A percentile compares a stretch with the other conserved stretches of the same genome.
Evolutionary conservation across 2,888 invertebrate genomes (phyloP).

Genomic region (Onthophagus sagittarius): DNA sequence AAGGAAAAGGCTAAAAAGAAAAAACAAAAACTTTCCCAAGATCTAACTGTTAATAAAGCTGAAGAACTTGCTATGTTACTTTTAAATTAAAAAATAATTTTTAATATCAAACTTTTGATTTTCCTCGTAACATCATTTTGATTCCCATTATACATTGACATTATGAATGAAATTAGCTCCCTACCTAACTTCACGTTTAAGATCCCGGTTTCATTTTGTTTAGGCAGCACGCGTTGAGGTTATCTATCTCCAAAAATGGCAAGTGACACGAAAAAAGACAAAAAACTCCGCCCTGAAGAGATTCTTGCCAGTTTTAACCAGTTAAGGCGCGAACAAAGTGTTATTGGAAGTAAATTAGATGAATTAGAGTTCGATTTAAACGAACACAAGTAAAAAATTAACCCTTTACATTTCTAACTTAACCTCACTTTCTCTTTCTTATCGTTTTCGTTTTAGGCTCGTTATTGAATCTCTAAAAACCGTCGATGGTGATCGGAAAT

Average conservation of each 20-base stretch:
- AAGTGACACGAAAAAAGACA: constrained; percentile 46
- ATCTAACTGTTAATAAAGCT: constrained; percentile 63
- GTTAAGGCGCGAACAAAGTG: constrained; percentile 82
- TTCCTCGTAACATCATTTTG: too few species aligned
- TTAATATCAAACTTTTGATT: background rate
- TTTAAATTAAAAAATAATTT: constrained; percentile 41
- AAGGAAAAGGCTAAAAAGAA: constrained; percentile 41
- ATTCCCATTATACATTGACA: too few species aligned
- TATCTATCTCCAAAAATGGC: constrained; percentile 40
- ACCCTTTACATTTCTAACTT: background rate
- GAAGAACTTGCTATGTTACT: constrained; percentile 74
- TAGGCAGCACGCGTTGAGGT: background rate
- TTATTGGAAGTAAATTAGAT: constrained; percentile 80
- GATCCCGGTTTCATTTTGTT: background rate
- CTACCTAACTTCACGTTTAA: too few species aligned
- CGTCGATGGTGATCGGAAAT: constrained; percentile 79
- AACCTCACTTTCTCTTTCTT: constrained; percentile 9
- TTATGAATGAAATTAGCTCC: too few species aligned
- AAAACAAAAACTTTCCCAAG: constrained; percentile 52
- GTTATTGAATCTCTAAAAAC: constrained; percentile 90
- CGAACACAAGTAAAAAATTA: constrained; percentile 81
- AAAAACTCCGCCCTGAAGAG: constrained; percentile 66
- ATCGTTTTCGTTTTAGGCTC: constrained; percentile 61
- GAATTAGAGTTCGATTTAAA: constrained; percentile 93
- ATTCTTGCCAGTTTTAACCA: constrained; percentile 84